Evolutionary conservation across 2,113 vertebrate genomes (phyloP), one percentile per base, ranked within the genome.

Genomic region (Hyla sarda): DNA sequence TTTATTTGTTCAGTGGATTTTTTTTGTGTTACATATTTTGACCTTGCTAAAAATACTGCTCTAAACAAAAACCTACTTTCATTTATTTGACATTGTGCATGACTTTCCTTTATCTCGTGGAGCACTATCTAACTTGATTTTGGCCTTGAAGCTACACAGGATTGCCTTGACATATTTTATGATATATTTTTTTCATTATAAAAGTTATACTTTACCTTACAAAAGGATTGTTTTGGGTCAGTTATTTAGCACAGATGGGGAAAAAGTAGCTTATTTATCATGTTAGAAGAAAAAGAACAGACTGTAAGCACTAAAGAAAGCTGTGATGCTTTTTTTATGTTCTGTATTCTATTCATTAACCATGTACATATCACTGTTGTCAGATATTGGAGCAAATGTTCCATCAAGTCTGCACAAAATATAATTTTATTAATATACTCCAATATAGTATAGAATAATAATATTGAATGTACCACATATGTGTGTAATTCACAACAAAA

Each of bases 61-160:
- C 30, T 30, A 69, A 69, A 69, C 17, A 34, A 69, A 67, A 69
- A 69, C 17, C 32, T 16, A 21, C 32, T 69, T 69, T 34, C 65
- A 69, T 69, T 34, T 69, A 34, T 69, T 69, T 69, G 65, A 69
- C 65, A 69, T 69, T 69, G 65, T 37, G 65, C 30, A 69, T 69
- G 65, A 69, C 30, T 69, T 69, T 69, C 65, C 32, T 69, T 69
- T 69, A 69, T 69, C 30, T 69, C 32, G 32, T 34, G 32, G 11
- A 34, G 17, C 16, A 34, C 65, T 69, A 69, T 69, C 65, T 69
- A 69, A 69, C 65, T 69, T 69, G 65, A 69, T 30, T 69, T 69
- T 69, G 65, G 65, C 65, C 65, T 69, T 69, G 16, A 69, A 69
- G 65, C 65, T 34, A 69, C 32, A 69, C 30, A 69, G 65, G 17